phyloP scores from a whole-genome alignment of 2,888 invertebrate genomes.

The Stenodera caucasica region DNA sequence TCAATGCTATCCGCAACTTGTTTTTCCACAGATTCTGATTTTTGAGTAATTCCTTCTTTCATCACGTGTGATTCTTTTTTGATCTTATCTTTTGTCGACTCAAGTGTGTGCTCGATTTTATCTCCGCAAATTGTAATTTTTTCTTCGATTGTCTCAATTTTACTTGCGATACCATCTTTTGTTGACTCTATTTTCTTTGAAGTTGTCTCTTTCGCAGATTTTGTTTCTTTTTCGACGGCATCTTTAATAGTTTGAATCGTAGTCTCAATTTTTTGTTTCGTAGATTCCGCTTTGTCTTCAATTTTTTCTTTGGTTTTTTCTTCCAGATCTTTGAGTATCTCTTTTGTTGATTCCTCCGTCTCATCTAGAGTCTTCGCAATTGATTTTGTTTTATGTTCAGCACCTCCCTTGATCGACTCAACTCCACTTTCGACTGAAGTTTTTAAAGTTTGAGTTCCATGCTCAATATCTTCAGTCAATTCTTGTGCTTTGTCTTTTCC shows the following conservation, averaged over 20 bases:
- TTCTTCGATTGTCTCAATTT: not conserved
- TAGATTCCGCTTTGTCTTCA: not conserved
- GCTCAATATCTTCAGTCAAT: conserved; percentile 25
- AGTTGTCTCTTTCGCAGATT: not conserved
- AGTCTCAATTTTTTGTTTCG: conserved; percentile 1
- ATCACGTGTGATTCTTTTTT: conserved; percentile 1
- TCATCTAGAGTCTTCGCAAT: not conserved
- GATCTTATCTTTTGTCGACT: not conserved
- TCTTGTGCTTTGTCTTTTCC: conserved; percentile 18
- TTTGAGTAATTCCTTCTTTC: conserved; percentile 9
- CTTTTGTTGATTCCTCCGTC: not conserved
- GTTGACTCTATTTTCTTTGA: conserved; percentile 12
- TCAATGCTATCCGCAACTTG: not conserved
- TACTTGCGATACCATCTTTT: not conserved
- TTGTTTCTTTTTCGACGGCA: conserved; percentile 12
- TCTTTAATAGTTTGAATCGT: conserved; percentile 16
- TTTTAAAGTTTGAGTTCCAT: conserved; percentile 22
- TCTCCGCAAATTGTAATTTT: not conserved
- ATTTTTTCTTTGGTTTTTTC: not conserved
- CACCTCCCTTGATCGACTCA: not conserved
- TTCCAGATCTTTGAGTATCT: not conserved
- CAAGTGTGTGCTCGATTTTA: not conserved
- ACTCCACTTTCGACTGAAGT: conserved; percentile 40
- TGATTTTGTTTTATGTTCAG: not conserved
- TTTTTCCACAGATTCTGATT: not conserved